These are phyloP conservation scores for Ambastaia sidthimunki DNA, from an alignment of 2,797 vertebrate species.

Conservation along the genomic window DNA sequence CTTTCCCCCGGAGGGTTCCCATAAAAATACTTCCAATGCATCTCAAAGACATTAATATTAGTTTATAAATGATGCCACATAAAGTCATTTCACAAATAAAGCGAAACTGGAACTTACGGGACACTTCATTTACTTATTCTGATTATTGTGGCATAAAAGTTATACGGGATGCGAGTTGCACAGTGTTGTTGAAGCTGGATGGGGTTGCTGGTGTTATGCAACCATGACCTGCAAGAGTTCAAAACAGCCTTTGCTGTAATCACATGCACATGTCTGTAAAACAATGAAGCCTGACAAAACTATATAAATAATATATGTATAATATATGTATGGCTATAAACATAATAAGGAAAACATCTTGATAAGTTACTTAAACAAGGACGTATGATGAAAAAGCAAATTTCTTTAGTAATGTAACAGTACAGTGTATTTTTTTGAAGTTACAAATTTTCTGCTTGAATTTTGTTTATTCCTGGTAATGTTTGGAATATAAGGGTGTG, in stretches of 20 bases:
- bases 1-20: too few species aligned
- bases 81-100: background rate
- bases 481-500: too few species aligned
- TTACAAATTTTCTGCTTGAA: too few species aligned
- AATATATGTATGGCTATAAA: too few species aligned
- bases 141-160: background rate
- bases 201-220: background rate
- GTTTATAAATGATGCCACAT: background rate
- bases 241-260: background rate
- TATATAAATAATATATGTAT: too few species aligned
- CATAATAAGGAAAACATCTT: too few species aligned
- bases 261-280: background rate
- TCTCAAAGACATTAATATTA: background rate
- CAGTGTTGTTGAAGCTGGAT: background rate
- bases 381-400: too few species aligned
- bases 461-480: too few species aligned
- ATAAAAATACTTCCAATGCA: constrained; percentile 1
- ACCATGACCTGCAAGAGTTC: background rate
- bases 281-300: background rate
- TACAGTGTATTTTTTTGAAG: too few species aligned
- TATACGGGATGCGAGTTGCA: background rate
- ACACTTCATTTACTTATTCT: background rate
- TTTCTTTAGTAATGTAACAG: too few species aligned
- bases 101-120: background rate
- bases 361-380: too few species aligned